These are phyloP conservation scores for Siniperca chuatsi DNA, from an alignment of 2,113 vertebrate species.

Conservation along the genomic window DNA sequence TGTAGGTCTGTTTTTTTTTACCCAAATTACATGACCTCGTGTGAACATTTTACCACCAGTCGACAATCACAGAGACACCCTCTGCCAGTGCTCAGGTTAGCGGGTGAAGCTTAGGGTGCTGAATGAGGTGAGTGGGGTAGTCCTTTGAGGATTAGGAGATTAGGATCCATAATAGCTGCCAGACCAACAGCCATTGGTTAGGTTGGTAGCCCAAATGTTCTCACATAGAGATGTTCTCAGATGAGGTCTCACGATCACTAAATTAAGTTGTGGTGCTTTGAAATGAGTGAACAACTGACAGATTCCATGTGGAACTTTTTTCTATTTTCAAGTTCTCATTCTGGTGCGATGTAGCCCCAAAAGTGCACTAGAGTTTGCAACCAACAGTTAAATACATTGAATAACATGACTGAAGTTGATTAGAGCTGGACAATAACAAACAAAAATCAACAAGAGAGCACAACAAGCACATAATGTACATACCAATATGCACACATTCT, in stretches of 20 bases:
- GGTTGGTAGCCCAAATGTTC: background rate
- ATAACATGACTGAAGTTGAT: background rate
- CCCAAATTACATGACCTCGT: background rate
- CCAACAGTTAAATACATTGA: background rate
- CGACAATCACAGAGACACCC: background rate
- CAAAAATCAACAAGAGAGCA: background rate
- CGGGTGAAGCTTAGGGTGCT: slow-evolving; percentile 23
- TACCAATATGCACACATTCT: background rate
- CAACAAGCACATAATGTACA: background rate
- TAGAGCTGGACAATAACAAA: background rate
- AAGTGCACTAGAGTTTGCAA: background rate
- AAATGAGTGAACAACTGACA: background rate
- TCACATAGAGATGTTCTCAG: background rate
- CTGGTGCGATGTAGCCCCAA: background rate
- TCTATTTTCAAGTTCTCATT: background rate
- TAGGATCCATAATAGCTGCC: slow-evolving; percentile 42
- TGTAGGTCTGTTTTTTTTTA: background rate
- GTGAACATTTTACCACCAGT: background rate
- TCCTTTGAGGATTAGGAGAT: slow-evolving; percentile 55
- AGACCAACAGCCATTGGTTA: background rate
- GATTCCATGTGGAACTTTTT: background rate
- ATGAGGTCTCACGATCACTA: background rate
- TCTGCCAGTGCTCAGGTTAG: slow-evolving; percentile 1
- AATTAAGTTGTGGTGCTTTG: slow-evolving; percentile 1
- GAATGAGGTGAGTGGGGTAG: slow-evolving; percentile 33